Evolutionary conservation across 1,140 invertebrate species (phyloP).

Genomic region (Drosophila kohkoa): DNA sequence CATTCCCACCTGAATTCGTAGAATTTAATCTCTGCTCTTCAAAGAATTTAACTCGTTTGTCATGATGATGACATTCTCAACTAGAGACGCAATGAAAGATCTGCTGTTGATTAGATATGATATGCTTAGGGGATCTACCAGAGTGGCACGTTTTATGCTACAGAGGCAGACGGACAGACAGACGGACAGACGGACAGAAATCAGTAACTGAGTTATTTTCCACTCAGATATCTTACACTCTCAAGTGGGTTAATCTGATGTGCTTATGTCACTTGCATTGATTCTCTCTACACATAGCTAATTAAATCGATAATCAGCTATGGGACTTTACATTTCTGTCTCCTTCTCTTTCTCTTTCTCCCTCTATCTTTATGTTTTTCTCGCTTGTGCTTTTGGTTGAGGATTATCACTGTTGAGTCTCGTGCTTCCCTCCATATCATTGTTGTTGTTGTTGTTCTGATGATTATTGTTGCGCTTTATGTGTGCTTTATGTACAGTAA

Average conservation of each 20-base stretch:
- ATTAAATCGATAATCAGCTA: constrained; percentile 53
- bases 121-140: not conserved
- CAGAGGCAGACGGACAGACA: no score
- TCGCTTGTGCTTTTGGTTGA: not conserved
- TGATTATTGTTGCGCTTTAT: constrained; percentile 25
- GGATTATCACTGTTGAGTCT: constrained; percentile 67
- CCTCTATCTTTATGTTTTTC: not conserved
- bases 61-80: not conserved
- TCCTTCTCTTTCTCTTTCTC: not conserved
- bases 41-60: not conserved
- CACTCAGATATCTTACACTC: constrained; percentile 24
- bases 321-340: constrained; percentile 19
- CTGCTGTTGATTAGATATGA: constrained; percentile 2
- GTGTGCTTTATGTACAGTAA: not conserved
- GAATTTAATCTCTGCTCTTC: not conserved
- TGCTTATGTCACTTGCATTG: constrained; percentile 36
- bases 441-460: constrained; percentile 29
- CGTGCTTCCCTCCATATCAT: constrained; percentile 54
- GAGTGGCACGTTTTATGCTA: not conserved
- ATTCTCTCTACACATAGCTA: constrained; percentile 19
- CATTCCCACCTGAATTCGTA: not conserved
- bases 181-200: not conserved
- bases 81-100: not conserved
- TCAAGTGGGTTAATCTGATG: constrained; percentile 54
- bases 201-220: constrained; percentile 34